Evolutionary conservation across 2,888 invertebrate genomes (phyloP).

Genomic region (Ashinkailepas kermadecensis): DNA sequence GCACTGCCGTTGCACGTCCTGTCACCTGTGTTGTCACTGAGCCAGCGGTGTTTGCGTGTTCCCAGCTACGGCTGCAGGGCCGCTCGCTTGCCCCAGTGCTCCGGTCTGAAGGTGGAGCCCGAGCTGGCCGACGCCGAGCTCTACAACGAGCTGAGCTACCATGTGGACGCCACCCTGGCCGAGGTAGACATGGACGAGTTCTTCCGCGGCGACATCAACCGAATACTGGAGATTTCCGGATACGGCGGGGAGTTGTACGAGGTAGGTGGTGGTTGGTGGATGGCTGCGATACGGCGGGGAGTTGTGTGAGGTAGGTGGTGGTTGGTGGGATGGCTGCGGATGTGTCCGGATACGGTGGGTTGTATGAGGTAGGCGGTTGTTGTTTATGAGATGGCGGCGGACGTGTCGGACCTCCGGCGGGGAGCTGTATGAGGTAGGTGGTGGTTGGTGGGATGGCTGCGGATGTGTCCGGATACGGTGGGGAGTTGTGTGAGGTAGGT

Average conservation of each 20-base stretch:
- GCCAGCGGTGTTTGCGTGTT: no score
- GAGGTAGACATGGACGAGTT: constrained; percentile 94
- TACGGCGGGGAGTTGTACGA: neutral
- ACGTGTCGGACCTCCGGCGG: no score
- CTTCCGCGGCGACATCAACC: constrained; percentile 82
- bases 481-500: neutral
- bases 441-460: no score
- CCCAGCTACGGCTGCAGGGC: constrained; percentile 1
- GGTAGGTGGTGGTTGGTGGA: neutral
- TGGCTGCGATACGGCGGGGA: no score
- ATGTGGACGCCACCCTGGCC: constrained; percentile 85
- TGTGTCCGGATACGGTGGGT: no score
- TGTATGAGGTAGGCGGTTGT: no score
- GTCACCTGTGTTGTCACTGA: no score
- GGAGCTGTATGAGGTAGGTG: neutral
- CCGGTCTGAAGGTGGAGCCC: constrained; percentile 71
- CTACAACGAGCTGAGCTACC: constrained; percentile 76
- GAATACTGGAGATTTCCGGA: constrained; percentile 50
- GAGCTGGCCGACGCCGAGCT: constrained; percentile 43
- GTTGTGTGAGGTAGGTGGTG: no score
- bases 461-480: constrained; percentile 12
- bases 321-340: no score
- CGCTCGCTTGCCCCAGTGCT: constrained; percentile 43
- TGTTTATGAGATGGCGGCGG: no score
- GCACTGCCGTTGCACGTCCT: no score